Percentiles rank a stretch among this genome's conserved stretches.
Conservation (phyloP, 2,888 invertebrate genomes). For the Autographa pulchrina region DNA sequence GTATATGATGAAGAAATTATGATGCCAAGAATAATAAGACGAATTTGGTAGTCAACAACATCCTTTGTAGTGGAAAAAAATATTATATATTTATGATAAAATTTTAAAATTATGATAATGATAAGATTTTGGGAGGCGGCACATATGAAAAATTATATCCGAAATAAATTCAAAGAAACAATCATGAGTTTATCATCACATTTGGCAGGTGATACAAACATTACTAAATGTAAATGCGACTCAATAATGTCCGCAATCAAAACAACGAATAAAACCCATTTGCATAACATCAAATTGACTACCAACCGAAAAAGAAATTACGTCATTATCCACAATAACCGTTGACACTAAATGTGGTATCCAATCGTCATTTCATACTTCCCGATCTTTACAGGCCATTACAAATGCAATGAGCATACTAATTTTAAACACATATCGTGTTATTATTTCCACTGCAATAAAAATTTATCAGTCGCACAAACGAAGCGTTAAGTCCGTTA, state of each 20-base stretch:
- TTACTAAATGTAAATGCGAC: background rate
- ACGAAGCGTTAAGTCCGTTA: constrained; percentile 60
- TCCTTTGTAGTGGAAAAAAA: no score
- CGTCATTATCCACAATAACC: constrained; percentile 13
- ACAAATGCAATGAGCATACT: constrained; percentile 49
- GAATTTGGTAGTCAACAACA: constrained; percentile 7
- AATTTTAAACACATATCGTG: constrained; percentile 57
- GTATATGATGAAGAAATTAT: constrained; percentile 34
- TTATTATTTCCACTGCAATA: constrained; percentile 67
- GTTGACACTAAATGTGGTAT: constrained; percentile 13
- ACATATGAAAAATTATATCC: no score
- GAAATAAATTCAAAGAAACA: background rate
- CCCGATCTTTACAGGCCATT: constrained; percentile 54
- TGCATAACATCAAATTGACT: background rate
- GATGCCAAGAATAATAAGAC: constrained; percentile 2
- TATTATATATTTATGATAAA: no score
- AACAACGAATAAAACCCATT: constrained; percentile 1
- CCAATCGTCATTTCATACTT: constrained; percentile 44
- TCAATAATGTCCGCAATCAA: background rate
- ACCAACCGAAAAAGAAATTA: constrained; percentile 4
- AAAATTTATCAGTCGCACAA: constrained; percentile 65
- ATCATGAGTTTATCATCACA: background rate
- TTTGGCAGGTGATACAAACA: constrained; percentile 4
- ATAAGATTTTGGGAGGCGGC: no score
- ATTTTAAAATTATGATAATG: no score